These are phyloP conservation scores for Scomber colias DNA, from an alignment of 2,113 vertebrate species.

Conservation along the genomic window DNA sequence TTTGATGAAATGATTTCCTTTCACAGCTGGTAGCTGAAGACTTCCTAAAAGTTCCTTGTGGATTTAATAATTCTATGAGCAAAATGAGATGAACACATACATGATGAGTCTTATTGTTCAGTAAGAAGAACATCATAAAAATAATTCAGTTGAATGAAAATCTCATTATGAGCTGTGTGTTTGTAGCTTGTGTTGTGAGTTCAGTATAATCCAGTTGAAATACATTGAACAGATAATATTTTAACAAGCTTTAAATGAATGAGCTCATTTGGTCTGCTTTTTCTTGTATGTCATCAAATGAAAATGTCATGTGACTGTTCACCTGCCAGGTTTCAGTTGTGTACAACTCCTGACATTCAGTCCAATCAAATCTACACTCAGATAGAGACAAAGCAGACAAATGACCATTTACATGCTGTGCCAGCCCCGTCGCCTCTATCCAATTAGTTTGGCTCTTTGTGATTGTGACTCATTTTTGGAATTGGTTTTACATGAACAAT, in stretches of 20 bases:
- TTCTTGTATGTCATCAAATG: neutral
- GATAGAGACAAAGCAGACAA: neutral
- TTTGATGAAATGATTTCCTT: too few species aligned
- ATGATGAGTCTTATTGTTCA: too few species aligned
- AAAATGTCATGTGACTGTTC: neutral
- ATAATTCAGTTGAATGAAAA: neutral
- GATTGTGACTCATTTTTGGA: conserved; percentile 20
- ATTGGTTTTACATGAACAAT: conserved; percentile 17
- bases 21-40: too few species aligned
- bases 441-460: conserved; percentile 10
- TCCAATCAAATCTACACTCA: neutral
- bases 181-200: too few species aligned
- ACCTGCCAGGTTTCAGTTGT: neutral
- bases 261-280: neutral
- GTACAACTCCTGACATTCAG: neutral
- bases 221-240: neutral
- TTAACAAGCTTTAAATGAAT: neutral
- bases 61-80: too few species aligned
- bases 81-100: too few species aligned
- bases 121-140: too few species aligned
- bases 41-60: too few species aligned
- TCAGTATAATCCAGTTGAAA: too few species aligned
- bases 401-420: neutral
- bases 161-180: neutral
- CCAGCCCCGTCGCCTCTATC: conserved; percentile 6